Evolutionary conservation across 2,888 invertebrate genomes (phyloP).

Genomic region (Leptopilina syphax): DNA sequence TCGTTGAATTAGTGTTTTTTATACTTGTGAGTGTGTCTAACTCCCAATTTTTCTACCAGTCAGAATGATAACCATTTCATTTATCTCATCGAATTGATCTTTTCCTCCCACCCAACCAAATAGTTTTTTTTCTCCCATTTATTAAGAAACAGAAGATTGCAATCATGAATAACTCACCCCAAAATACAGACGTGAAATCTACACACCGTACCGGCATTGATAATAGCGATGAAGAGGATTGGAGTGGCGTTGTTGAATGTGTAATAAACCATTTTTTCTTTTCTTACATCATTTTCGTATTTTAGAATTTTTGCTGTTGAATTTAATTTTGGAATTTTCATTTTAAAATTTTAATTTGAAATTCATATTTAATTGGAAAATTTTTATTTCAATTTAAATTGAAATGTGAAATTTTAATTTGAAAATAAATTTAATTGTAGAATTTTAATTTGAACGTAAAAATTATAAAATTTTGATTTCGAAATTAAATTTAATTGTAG

Average conservation of each 20-base stretch:
- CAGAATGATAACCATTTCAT: not conserved
- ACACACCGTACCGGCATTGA: slow-evolving; percentile 60
- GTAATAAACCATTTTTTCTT: slow-evolving; percentile 58
- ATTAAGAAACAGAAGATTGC: not conserved
- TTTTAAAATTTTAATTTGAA: too few species aligned
- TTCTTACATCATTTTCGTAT: too few species aligned
- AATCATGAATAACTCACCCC: slow-evolving; percentile 71
- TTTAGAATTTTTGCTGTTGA: too few species aligned
- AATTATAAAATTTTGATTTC: too few species aligned
- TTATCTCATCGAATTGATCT: slow-evolving; percentile 9
- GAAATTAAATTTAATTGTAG: too few species aligned
- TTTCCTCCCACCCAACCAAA: not conserved
- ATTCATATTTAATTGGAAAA: too few species aligned
- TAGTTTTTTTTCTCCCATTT: not conserved
- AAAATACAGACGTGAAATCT: slow-evolving; percentile 59
- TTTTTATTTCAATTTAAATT: too few species aligned
- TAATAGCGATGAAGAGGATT: slow-evolving; percentile 75
- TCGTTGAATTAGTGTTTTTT: slow-evolving; percentile 27
- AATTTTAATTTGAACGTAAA: too few species aligned
- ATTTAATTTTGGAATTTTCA: too few species aligned
- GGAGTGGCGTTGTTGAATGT: slow-evolving; percentile 75
- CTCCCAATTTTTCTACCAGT: not conserved
- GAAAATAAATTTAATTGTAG: too few species aligned
- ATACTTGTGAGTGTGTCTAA: slow-evolving; percentile 1
- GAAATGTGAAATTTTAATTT: too few species aligned